A percentile compares a stretch with the other conserved stretches of the same genome.
Conservation (phyloP, 2,797 vertebrate species). For the Myotis daubentonii region DNA sequence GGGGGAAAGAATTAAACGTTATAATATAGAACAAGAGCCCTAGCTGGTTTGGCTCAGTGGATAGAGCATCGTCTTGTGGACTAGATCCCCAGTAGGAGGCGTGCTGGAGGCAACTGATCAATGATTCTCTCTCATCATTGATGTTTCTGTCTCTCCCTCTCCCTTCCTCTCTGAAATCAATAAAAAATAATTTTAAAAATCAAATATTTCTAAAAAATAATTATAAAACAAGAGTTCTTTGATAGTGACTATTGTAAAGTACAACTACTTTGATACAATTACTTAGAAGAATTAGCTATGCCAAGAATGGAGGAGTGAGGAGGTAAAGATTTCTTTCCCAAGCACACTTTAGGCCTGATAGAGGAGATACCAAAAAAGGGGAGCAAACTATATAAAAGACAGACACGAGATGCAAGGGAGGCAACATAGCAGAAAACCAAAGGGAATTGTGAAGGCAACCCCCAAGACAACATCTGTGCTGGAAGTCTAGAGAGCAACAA, state of each 20-base stretch:
- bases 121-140: no score
- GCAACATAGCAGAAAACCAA: background rate
- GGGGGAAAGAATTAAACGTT: background rate
- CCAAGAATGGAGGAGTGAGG: background rate
- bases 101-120: no score
- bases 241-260: background rate
- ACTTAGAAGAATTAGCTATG: background rate
- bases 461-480: background rate
- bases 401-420: background rate
- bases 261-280: background rate
- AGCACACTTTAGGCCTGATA: background rate
- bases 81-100: no score
- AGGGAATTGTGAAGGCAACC: background rate
- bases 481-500: background rate
- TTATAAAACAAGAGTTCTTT: background rate
- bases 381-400: slow-evolving; percentile 18
- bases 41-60: no score
- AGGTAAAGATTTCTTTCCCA: background rate
- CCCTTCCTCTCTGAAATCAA: no score
- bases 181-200: no score
- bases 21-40: background rate
- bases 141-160: no score
- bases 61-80: no score
- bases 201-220: no score
- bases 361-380: background rate